phyloP scores from a whole-genome alignment of 2,797 vertebrate species.

The Microhierax caerulescens region DNA sequence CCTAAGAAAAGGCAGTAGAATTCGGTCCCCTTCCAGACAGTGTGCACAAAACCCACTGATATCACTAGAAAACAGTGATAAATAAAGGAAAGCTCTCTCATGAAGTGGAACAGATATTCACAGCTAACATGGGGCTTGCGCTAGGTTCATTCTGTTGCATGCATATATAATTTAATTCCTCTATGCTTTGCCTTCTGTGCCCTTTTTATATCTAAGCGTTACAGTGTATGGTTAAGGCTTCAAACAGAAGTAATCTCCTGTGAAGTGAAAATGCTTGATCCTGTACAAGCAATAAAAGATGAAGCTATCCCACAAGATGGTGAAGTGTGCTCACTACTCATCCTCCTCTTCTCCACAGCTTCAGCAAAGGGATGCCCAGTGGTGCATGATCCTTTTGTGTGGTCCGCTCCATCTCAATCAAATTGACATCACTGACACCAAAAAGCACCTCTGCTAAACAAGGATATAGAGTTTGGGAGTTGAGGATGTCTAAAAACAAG shows the following conservation, averaged over 20 bases:
- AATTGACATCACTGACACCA: neutral
- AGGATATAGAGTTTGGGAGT: neutral
- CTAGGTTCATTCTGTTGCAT: neutral
- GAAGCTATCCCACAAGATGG: neutral
- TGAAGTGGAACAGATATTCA: conserved; percentile 46
- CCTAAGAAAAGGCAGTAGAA: neutral
- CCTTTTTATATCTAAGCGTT: conserved; percentile 9
- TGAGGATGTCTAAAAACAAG: neutral
- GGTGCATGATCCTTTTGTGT: neutral
- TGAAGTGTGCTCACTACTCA: neutral
- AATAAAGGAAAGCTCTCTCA: conserved; percentile 8
- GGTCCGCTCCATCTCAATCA: neutral
- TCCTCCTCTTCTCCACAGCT: neutral
- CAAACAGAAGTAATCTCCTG: conserved; percentile 56
- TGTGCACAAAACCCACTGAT: neutral
- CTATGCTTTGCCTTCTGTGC: neutral
- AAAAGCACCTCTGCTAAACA: neutral
- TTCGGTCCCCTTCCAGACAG: neutral
- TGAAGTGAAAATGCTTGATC: conserved; percentile 49
- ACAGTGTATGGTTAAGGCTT: conserved; percentile 23
- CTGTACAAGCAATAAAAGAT: conserved; percentile 18
- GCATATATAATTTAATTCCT: conserved; percentile 43
- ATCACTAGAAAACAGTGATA: neutral
- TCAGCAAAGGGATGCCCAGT: neutral
- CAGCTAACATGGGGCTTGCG: neutral